Percentiles rank a stretch among this genome's conserved stretches.
Evolutionary conservation across 1,140 invertebrate genomes (phyloP).

Genomic region (Dendrolimus punctatus): DNA sequence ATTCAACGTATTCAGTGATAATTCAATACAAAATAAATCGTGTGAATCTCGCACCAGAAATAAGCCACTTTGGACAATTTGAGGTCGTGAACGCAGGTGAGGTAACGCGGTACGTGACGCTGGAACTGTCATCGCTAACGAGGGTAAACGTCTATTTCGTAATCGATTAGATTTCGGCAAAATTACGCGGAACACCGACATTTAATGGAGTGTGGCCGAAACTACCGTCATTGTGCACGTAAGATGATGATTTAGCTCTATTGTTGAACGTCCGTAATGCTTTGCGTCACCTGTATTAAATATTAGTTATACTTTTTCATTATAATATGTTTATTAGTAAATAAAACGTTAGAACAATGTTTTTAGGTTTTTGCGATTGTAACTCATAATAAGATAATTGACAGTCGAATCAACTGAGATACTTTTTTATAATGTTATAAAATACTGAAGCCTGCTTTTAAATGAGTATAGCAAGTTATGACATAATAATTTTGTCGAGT

Average conservation of each 20-base stretch:
- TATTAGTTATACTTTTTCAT: not conserved
- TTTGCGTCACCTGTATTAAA: not conserved
- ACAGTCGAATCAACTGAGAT: no score
- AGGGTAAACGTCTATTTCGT: constrained; percentile 35
- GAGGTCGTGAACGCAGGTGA: constrained; percentile 32
- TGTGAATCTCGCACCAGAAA: not conserved
- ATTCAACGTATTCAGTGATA: no score
- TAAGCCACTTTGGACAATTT: not conserved
- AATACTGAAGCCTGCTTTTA: no score
- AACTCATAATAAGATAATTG: no score
- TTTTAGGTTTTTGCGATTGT: no score
- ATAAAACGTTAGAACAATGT: not conserved
- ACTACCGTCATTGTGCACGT: constrained; percentile 2
- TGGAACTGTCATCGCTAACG: constrained; percentile 41
- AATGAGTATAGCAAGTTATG: no score
- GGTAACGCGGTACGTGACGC: constrained; percentile 35
- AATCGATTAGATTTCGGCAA: constrained; percentile 43
- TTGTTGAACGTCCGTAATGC: constrained; percentile 1
- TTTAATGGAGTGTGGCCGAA: constrained; percentile 45
- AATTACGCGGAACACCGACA: constrained; percentile 44
- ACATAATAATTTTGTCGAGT: no score
- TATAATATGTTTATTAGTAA: not conserved
- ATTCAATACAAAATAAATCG: no score
- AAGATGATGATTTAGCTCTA: constrained; percentile 1
- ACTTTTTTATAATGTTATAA: no score